These are phyloP conservation scores for Phoebastria nigripes DNA, from an alignment of 2,797 vertebrate genomes.

Conservation along the genomic window DNA sequence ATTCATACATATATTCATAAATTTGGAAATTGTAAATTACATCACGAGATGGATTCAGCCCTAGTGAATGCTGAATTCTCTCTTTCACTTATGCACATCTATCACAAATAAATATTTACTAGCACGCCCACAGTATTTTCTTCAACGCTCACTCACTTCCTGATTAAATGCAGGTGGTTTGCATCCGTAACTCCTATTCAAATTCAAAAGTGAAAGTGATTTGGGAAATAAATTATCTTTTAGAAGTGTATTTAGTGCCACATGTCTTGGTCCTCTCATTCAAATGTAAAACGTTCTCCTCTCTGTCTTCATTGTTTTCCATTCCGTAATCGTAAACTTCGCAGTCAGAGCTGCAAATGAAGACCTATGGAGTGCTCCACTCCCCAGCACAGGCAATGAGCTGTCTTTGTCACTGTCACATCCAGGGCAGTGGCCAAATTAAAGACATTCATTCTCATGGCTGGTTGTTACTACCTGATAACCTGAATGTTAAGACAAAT, in stretches of 20 bases:
- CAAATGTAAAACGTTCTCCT: background rate
- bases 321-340: background rate
- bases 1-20: constrained; percentile 14
- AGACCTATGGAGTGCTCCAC: background rate
- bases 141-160: background rate
- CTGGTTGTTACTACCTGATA: background rate
- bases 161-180: background rate
- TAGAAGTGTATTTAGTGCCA: background rate
- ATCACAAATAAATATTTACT: constrained; percentile 26
- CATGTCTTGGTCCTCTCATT: background rate
- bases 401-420: background rate
- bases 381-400: background rate
- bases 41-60: background rate
- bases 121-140: background rate
- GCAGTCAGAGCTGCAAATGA: background rate
- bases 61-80: background rate
- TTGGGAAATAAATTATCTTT: constrained; percentile 16
- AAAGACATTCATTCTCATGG: background rate
- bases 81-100: background rate
- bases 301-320: background rate
- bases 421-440: background rate
- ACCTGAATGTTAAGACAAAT: background rate
- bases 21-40: constrained; percentile 12
- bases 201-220: constrained; percentile 13
- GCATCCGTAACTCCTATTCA: background rate